phyloP scores from a whole-genome alignment of 2,797 vertebrate species.

The Siniperca scherzeri region DNA sequence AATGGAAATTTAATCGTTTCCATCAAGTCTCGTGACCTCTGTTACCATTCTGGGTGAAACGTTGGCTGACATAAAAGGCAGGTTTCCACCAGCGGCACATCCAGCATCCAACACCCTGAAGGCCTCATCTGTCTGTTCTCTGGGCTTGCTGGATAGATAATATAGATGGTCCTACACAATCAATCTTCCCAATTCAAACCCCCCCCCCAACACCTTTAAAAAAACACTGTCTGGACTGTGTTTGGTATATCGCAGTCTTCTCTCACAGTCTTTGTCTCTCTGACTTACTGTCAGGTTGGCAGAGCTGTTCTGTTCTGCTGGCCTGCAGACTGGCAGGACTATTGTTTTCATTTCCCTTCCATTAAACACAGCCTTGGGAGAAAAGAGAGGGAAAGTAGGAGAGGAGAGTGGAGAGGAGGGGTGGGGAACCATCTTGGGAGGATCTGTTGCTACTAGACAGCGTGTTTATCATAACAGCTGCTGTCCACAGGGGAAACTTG shows the following conservation, averaged over 20 bases:
- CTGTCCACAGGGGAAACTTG: slow-evolving; percentile 86
- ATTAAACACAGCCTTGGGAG: slow-evolving; percentile 77
- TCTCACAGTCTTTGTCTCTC: slow-evolving; percentile 49
- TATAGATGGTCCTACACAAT: slow-evolving; percentile 50
- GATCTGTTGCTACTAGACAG: slow-evolving; percentile 85
- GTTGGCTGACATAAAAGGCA: slow-evolving; percentile 17
- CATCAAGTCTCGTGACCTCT: slow-evolving; percentile 3
- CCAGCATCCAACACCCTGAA: slow-evolving; percentile 12
- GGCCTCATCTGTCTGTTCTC: slow-evolving; percentile 25
- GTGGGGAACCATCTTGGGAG: slow-evolving; percentile 75
- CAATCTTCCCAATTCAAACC: slow-evolving; percentile 19
- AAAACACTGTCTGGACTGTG: slow-evolving; percentile 44
- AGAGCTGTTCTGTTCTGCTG: slow-evolving; percentile 43
- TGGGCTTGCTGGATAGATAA: slow-evolving; percentile 33
- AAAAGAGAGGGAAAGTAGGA: slow-evolving; percentile 63
- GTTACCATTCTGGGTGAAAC: slow-evolving; percentile 14
- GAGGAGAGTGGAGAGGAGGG: slow-evolving; percentile 57
- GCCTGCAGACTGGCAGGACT: slow-evolving; percentile 72
- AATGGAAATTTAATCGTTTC: slow-evolving; percentile 40
- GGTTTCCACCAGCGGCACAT: slow-evolving; percentile 43
- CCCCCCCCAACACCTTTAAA: slow-evolving; percentile 19
- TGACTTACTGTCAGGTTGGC: slow-evolving; percentile 71
- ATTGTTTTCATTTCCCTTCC: slow-evolving; percentile 85
- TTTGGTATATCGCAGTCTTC: slow-evolving; percentile 50
- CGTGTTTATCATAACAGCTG: slow-evolving; percentile 86